Percentiles rank a stretch among this genome's conserved stretches.
These are phyloP conservation scores for Prosopocoilus inquinatus DNA, from an alignment of 2,888 invertebrate genomes.

Conservation along the genomic window DNA sequence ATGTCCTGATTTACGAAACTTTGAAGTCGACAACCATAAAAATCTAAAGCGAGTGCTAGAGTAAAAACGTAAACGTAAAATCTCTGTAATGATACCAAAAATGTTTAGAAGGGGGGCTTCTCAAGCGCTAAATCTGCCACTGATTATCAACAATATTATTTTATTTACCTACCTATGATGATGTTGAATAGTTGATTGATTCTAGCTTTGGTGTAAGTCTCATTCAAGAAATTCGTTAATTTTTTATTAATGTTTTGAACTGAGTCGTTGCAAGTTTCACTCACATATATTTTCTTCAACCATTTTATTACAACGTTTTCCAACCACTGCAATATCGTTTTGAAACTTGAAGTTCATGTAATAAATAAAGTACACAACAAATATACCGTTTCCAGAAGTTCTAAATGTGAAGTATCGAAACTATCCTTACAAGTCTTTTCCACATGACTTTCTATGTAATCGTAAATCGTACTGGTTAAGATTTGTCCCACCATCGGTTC, in stretches of 20 bases:
- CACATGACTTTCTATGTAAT: constrained; percentile 81
- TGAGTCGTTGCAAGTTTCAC: constrained; percentile 59
- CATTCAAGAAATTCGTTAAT: constrained; percentile 78
- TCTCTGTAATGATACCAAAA: no score
- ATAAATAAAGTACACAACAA: neutral
- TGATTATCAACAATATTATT: constrained; percentile 9
- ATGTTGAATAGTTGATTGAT: constrained; percentile 94
- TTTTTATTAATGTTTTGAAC: constrained; percentile 72
- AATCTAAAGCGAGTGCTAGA: no score
- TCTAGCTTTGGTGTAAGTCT: constrained; percentile 82
- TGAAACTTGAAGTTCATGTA: neutral
- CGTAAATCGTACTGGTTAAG: constrained; percentile 78
- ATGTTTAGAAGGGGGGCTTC: no score
- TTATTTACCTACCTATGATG: constrained; percentile 67
- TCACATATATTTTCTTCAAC: constrained; percentile 79
- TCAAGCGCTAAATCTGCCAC: no score
- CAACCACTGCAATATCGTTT: constrained; percentile 66
- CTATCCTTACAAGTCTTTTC: constrained; percentile 80
- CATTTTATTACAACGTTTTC: constrained; percentile 82
- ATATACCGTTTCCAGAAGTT: constrained; percentile 68
- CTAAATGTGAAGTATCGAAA: constrained; percentile 80
- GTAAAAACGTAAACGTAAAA: no score
- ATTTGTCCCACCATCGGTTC: constrained; percentile 84
- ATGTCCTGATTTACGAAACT: no score
- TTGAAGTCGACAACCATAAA: no score